These are phyloP conservation scores for Myiagra hebetior DNA, from an alignment of 2,113 vertebrate species.

Conservation along the genomic window DNA sequence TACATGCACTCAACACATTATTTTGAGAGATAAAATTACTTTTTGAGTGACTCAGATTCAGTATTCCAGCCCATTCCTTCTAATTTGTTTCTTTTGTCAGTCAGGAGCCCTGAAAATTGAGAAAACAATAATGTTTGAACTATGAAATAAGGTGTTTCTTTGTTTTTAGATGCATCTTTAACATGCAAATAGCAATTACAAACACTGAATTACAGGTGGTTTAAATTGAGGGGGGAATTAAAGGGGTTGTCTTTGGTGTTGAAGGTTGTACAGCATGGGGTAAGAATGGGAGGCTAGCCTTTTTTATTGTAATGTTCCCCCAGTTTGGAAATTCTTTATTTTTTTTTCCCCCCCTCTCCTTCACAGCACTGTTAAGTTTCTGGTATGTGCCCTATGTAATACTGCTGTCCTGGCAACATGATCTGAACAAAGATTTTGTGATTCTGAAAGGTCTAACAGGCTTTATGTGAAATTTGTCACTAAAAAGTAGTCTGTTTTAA, in stretches of 20 bases:
- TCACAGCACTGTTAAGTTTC: background rate
- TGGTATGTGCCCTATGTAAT: background rate
- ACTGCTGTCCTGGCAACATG: slow-evolving; percentile 6
- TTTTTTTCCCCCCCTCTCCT: fast-evolving
- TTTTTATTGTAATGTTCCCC: background rate
- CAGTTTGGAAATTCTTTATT: background rate
- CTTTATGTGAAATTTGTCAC: background rate
- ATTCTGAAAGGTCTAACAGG: background rate
- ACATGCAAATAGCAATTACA: background rate
- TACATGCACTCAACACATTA: background rate
- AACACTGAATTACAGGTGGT: background rate
- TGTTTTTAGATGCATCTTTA: background rate
- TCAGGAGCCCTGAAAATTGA: background rate
- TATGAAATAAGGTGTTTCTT: background rate
- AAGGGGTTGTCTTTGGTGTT: background rate
- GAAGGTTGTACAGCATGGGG: background rate
- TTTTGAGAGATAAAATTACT: background rate
- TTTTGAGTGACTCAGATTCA: background rate
- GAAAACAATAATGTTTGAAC: background rate
- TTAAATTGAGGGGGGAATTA: background rate
- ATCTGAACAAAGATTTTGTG: background rate
- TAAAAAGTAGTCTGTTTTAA: background rate
- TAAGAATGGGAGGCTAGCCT: background rate
- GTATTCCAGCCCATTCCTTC: background rate
- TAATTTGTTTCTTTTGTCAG: background rate